Evolutionary conservation across 2,797 vertebrate genomes (phyloP), one percentile per base, ranked within the genome.

Genomic region (Peromyscus attwateri): DNA sequence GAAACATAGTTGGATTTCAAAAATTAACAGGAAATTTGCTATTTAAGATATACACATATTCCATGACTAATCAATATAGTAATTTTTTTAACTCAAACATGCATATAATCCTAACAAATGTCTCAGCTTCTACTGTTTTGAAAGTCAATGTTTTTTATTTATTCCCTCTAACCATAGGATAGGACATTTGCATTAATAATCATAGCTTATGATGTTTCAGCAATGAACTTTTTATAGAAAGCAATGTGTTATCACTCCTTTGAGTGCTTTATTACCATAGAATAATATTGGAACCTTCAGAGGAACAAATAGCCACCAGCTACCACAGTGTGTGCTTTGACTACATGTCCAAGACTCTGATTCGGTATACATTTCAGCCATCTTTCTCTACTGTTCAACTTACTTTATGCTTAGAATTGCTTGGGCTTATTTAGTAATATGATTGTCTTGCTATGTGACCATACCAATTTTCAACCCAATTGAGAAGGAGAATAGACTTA

Each of bases 401-500:
- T 88, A 46, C 71, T n/a, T 88, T 37, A 55, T 37, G 62, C 19
- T 89, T 87, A 66, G 6, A 85, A n/a, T 37, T 55, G 0, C 1
- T 1, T 40, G 66, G 1, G 7, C 66, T 93, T 92, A 27, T 66
- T 64, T 37, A 82, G 62, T 71, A 37, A 46, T 93, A 81, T 23
- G 37, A 25, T 87, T 82, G 46, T 23, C 43, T 60, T 40, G 73
- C 55, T 76, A 93, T 55, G 12, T 77, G 55, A 13, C 29, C 89
- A 89, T 91, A 80, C 13, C 73, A 87, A 40, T 64, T 95, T 91
- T 94, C 43, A 89, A 87, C 5, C 3, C 87, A 79, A 95, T 64
- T 97, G 71, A 90, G 49, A 95, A 73, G 17, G 79, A 94, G 57
- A 37, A 91, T 85, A 95, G 91, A 95, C 40, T 87, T 77, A 84